Evolutionary conservation across 2,888 invertebrate genomes (phyloP), one percentile per base, ranked within the genome.

Genomic region (Eristalis arbustorum): DNA sequence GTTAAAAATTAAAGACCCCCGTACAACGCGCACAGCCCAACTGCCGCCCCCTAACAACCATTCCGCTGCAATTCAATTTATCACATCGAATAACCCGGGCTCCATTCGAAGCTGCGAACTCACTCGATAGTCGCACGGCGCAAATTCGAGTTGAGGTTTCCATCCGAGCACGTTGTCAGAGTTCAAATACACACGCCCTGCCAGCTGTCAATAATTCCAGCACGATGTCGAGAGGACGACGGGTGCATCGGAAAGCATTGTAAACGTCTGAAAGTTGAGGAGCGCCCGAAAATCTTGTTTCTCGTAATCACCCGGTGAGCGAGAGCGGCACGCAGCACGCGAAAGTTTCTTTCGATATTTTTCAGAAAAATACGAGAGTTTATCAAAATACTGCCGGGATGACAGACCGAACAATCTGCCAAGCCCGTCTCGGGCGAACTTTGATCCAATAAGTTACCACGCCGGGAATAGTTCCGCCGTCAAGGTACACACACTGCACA

Each of bases 401-500:
- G 63, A n/a, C 64, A 78, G 25, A 59, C 57, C 34, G 49, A 18
- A 67, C 49, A 64, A 49, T 49, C 49, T 18, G 49, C 49, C n/a
- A 40, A 68, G 40, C 49, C 49, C 8, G 34, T 40, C 31, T 31
- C 28, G 14, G 25, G 56, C 57, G 23, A 85, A 85, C 77, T 81
- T 77, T 85, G 69, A 85, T 76, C 77, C 85, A 69, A 81, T 74
- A 74, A 82, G 81, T 78, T 82, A 64, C 57, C 64, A 34, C 71
- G 72, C 57, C 37, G 67, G 57, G 69, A 74, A 84, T 71, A 75
- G 68, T 84, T 74, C 22, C 56, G 3, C 22, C 25, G 28, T 34
- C 28, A 59, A 37, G 68, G 14, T 57, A n/a, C 13, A 67, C 62
- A 63, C 63, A 13, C 13, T 4, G 1, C 31, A 31, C 31, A 5